Evolutionary conservation across 1,140 invertebrate genomes (phyloP).

Genomic region (Streblospio benedicti): DNA sequence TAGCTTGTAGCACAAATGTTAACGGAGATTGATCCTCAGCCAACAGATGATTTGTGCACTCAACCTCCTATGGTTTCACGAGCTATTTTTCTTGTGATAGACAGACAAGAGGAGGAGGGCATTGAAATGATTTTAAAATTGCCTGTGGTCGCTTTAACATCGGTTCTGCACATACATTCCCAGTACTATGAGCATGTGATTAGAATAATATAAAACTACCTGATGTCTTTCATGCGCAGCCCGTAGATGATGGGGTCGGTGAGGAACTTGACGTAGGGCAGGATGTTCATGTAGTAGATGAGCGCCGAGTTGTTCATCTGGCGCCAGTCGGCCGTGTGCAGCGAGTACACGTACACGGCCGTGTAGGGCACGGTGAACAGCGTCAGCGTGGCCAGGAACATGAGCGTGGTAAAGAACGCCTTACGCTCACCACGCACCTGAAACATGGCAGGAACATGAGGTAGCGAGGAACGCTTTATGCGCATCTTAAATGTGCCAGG

Average conservation of each 20-base stretch:
- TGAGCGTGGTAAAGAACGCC: constrained; percentile 14
- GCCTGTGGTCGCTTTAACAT: too few relatives aligned
- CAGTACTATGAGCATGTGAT: neutral
- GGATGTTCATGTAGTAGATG: constrained; percentile 18
- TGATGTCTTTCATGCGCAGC: constrained; percentile 12
- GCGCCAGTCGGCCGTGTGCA: neutral
- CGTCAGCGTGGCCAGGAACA: constrained; percentile 3
- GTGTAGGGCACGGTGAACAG: constrained; percentile 11
- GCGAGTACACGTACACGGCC: constrained; percentile 5
- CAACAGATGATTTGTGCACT: too few relatives aligned
- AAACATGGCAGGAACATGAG: too few relatives aligned
- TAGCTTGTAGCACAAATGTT: too few relatives aligned
- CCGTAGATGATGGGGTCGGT: constrained; percentile 17
- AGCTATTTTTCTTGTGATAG: too few relatives aligned
- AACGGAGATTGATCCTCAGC: too few relatives aligned
- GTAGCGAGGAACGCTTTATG: too few relatives aligned
- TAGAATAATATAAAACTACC: too few relatives aligned
- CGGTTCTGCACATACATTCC: neutral
- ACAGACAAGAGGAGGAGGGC: too few relatives aligned
- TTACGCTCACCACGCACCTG: constrained; percentile 1
- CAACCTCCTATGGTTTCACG: too few relatives aligned
- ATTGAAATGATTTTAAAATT: too few relatives aligned
- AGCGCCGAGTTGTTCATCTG: neutral
- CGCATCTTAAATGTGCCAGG: too few relatives aligned
- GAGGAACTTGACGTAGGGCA: constrained; percentile 18